These are phyloP conservation scores for Laticauda colubrina DNA, from an alignment of 2,113 vertebrate genomes.

Conservation along the genomic window DNA sequence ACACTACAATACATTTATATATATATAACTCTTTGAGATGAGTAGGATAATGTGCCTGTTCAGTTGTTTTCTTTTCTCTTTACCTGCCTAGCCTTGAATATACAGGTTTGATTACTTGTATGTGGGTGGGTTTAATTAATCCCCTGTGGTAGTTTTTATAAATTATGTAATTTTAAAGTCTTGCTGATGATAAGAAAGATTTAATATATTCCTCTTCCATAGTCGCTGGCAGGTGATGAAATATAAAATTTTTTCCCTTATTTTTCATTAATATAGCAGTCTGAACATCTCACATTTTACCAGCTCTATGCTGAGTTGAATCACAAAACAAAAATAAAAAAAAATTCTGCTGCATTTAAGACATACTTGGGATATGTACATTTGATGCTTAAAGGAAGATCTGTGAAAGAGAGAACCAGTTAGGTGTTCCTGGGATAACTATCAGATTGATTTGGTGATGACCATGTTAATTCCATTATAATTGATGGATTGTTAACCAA, in stretches of 20 bases:
- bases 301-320: neutral
- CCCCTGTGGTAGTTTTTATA: neutral
- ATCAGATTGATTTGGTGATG: neutral
- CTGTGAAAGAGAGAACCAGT: neutral
- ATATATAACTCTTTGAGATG: neutral
- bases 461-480: neutral
- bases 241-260: slow-evolving; percentile 35
- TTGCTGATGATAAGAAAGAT: slow-evolving; percentile 5
- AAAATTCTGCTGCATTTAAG: neutral
- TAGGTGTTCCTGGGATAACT: neutral
- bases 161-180: slow-evolving; percentile 30
- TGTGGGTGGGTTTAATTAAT: slow-evolving; percentile 25
- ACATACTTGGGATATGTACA: slow-evolving; percentile 18
- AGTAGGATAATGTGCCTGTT: neutral
- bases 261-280: slow-evolving; percentile 19
- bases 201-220: slow-evolving; percentile 1
- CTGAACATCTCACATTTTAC: slow-evolving; percentile 10
- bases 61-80: neutral
- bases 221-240: slow-evolving; percentile 7
- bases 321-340: slow-evolving; percentile 22
- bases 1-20: neutral
- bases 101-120: neutral
- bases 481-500: neutral
- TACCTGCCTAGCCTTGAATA: slow-evolving; percentile 12
- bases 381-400: neutral